These are phyloP conservation scores for Heliconius eleuchia DNA, from an alignment of 1,140 invertebrate species.

Conservation along the genomic window DNA sequence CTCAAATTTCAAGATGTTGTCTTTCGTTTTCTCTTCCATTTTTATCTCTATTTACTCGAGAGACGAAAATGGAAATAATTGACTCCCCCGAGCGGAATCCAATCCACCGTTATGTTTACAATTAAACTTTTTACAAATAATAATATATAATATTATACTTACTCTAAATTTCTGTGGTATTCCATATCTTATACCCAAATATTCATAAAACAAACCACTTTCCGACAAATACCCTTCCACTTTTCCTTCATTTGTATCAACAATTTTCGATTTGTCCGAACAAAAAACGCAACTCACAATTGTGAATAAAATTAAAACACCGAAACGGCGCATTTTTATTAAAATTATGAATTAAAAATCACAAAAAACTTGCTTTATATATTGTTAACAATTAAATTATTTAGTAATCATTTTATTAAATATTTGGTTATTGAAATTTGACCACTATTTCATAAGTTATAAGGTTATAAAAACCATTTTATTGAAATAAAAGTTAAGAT, in stretches of 20 bases:
- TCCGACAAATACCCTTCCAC: constrained; percentile 59
- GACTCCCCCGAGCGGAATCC: too few relatives aligned
- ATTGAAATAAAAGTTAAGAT: neutral
- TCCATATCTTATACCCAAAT: constrained; percentile 65
- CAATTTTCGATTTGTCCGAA: constrained; percentile 50
- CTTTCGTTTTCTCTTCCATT: too few relatives aligned
- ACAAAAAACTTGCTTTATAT: constrained; percentile 1
- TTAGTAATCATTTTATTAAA: neutral
- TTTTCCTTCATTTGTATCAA: constrained; percentile 62
- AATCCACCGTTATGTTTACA: neutral
- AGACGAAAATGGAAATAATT: too few relatives aligned
- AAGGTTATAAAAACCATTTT: neutral
- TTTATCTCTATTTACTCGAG: too few relatives aligned
- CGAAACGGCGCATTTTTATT: constrained; percentile 24
- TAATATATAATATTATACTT: constrained; percentile 36
- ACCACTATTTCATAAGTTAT: neutral
- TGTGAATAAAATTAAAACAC: constrained; percentile 2
- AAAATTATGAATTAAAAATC: neutral
- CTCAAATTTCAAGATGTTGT: too few relatives aligned
- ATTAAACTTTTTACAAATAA: neutral
- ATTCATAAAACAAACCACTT: constrained; percentile 64
- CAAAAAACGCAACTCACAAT: neutral
- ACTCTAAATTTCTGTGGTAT: constrained; percentile 63
- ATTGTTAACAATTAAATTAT: neutral
- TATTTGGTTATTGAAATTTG: neutral